Evolutionary conservation across 2,113 vertebrate genomes (phyloP).

Genomic region (Malurus cyaneus): DNA sequence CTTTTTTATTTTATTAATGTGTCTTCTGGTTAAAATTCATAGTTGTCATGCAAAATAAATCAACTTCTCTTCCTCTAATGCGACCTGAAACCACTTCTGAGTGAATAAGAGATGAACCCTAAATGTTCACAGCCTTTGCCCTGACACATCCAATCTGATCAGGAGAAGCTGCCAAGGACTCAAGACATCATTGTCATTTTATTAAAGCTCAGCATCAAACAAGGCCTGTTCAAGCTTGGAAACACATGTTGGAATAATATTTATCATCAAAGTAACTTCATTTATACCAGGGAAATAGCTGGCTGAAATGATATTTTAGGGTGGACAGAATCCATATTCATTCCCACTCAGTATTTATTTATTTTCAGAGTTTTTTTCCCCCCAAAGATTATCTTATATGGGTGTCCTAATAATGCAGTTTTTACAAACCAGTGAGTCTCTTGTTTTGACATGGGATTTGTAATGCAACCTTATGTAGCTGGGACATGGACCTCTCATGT

Average conservation of each 20-base stretch:
- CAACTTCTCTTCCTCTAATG: constrained; percentile 70
- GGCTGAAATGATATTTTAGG: neutral
- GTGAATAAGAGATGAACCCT: constrained; percentile 79
- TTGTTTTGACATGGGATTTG: neutral
- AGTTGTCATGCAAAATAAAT: constrained; percentile 85
- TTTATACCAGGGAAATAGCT: constrained; percentile 70
- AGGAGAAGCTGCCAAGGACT: constrained; percentile 32
- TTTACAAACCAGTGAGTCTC: neutral
- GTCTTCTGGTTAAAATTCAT: constrained; percentile 81
- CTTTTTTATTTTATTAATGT: constrained; percentile 68
- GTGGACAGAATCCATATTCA: neutral
- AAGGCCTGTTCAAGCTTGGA: neutral
- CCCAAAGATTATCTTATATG: neutral
- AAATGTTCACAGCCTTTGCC: constrained; percentile 76
- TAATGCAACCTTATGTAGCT: neutral
- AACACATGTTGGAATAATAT: constrained; percentile 74
- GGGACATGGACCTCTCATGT: neutral
- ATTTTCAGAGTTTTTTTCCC: neutral
- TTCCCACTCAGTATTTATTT: neutral
- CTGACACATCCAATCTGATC: constrained; percentile 82
- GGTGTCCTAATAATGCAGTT: neutral
- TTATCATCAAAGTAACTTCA: constrained; percentile 82
- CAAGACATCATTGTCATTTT: neutral
- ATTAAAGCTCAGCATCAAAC: constrained; percentile 43
- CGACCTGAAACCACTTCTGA: constrained; percentile 71